A percentile compares a stretch with the other conserved stretches of the same genome.
Evolutionary conservation across 2,113 vertebrate genomes (phyloP).

Genomic region (Chloropsis hardwickii): DNA sequence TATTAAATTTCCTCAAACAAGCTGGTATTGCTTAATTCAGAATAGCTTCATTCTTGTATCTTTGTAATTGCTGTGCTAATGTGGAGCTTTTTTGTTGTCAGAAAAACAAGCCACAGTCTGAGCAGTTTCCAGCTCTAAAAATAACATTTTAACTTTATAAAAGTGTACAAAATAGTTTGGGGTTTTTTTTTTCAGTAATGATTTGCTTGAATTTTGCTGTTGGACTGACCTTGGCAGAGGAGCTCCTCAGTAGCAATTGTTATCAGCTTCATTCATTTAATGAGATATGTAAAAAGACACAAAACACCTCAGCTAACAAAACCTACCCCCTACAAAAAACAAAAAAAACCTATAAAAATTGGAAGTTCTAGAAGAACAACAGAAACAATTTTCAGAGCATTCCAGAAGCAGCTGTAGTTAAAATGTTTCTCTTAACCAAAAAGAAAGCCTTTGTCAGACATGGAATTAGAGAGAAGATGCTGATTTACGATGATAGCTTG

Average conservation of each 20-base stretch:
- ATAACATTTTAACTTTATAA: neutral
- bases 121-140: neutral
- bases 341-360: too few relatives aligned
- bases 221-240: neutral
- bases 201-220: neutral
- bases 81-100: neutral
- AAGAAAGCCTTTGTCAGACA: neutral
- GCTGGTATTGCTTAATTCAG: neutral
- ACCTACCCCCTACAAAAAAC: neutral
- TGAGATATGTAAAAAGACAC: neutral
- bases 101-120: neutral
- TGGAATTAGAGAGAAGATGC: neutral
- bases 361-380: neutral
- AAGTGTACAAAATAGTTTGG: neutral
- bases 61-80: neutral
- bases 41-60: neutral
- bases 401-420: neutral
- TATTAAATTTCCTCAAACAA: neutral
- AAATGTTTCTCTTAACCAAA: neutral
- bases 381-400: neutral
- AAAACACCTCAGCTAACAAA: neutral
- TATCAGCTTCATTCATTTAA: neutral
- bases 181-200: fast-evolving
- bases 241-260: neutral
- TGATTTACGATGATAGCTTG: neutral